Percentiles rank a stretch among this genome's conserved stretches.
phyloP scores from a whole-genome alignment of 2,113 vertebrate species.

The Pachypanchax playfairii region DNA sequence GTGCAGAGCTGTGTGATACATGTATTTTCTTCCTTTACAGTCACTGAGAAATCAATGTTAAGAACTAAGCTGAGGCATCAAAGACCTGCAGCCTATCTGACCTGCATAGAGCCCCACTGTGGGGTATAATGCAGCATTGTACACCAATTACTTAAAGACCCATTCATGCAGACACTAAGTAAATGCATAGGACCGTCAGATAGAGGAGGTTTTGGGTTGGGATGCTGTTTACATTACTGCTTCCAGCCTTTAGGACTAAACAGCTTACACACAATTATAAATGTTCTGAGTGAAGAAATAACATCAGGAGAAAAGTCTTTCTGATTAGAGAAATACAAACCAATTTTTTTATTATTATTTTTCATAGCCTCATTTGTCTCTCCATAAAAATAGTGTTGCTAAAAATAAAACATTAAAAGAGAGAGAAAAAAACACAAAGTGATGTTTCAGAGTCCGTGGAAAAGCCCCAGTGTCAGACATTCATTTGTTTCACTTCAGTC shows the following conservation, averaged over 20 bases:
- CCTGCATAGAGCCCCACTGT: constrained; percentile 78
- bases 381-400: constrained; percentile 84
- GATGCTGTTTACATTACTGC: constrained; percentile 65
- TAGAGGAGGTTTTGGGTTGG: constrained; percentile 41
- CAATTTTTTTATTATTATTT: constrained; percentile 63
- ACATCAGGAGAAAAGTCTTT: constrained; percentile 73
- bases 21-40: constrained; percentile 66
- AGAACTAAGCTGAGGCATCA: constrained; percentile 72
- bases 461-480: constrained; percentile 80
- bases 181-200: constrained; percentile 74
- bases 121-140: constrained; percentile 78
- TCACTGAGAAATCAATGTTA: constrained; percentile 70
- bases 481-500: constrained; percentile 72
- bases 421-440: constrained; percentile 63
- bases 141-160: constrained; percentile 76
- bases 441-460: constrained; percentile 75
- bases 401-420: constrained; percentile 73
- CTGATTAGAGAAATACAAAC: constrained; percentile 83
- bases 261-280: constrained; percentile 59
- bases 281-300: constrained; percentile 57
- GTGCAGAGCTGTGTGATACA: constrained; percentile 63
- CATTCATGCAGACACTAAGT: constrained; percentile 76
- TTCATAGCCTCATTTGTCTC: constrained; percentile 78
- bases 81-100: constrained; percentile 74
- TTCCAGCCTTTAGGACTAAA: constrained; percentile 57